Evolutionary conservation across 2,888 invertebrate species (phyloP), one percentile per base, ranked within the genome.

Genomic region (Palloptera scutellata): DNA sequence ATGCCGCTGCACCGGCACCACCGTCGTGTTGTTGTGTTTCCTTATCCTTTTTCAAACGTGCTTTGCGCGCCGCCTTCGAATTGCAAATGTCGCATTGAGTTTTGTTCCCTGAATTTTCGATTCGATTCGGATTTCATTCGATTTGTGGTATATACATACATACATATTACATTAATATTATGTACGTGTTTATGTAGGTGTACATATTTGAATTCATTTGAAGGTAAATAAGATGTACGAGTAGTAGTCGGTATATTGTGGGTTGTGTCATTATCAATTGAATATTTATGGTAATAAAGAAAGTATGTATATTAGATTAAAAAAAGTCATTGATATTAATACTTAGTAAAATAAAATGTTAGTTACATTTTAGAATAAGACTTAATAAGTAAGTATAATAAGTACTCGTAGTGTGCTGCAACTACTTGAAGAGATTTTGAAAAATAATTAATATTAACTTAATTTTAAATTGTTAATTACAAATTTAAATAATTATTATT

Each of bases 71-170:
- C 78, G 89, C 88, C 87, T 91, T 92, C 77, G 91, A 88, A 87
- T 88, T 91, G 89, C 94, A 94, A 85, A 91, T 88, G 86, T 94
- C 93, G 87, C 94, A 94, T 85, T 92, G 89, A 80, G 93, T 94
- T 91, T 92, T 93, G 91, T 94, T 94, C 94, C 94, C 94, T 94
- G 90, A 72, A 13, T 58, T 59, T 42, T 10, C 17, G 12, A 51
- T 59, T 13, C 41, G 40, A 30, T 63, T 53, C 15, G 30, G 30
- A 4, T 30, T 30, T 30, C 3, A 30, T 30, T 30, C 30, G 30
- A 30, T 30, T 30, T 61, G 48, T 45, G 30, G 58, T 43, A n/a
- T n/a, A n/a, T n/a, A n/a, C n/a, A n/a, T n/a, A n/a, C n/a, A n/a
- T n/a, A 30, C 19, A 11, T 30, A 20, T 42, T 58, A 6, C 17